Percentiles rank a stretch among this genome's conserved stretches.
phyloP scores from a whole-genome alignment of 1,140 invertebrate species.

The Drosophila erecta region DNA sequence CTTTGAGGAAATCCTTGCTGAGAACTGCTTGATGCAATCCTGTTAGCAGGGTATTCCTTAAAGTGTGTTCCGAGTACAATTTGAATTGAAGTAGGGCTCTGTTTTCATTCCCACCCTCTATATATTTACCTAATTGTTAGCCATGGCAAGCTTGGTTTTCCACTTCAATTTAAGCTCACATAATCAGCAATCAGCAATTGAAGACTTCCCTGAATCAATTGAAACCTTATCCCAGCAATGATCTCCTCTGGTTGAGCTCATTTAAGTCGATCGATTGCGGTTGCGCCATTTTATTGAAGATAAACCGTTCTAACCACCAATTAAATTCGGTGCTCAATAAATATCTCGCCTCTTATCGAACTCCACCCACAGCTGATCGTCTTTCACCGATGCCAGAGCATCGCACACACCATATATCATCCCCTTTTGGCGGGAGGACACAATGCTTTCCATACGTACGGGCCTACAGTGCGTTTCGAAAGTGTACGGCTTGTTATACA shows the following conservation, averaged over 20 bases:
- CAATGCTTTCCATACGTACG: conserved; percentile 30
- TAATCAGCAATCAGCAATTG: conserved; percentile 13
- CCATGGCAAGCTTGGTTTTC: neutral
- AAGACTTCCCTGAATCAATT: conserved; percentile 4
- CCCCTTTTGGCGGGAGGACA: conserved; percentile 25
- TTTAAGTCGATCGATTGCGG: conserved; percentile 20
- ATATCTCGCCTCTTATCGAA: conserved; percentile 39
- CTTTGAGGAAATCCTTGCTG: conserved; percentile 23
- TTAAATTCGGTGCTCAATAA: conserved; percentile 33
- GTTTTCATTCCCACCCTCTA: neutral
- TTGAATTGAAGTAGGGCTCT: neutral
- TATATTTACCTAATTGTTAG: neutral
- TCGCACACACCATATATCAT: conserved; percentile 52
- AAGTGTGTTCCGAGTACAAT: neutral
- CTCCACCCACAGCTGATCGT: conserved; percentile 43
- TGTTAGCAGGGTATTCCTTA: neutral
- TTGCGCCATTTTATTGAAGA: conserved; percentile 30
- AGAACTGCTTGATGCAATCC: conserved; percentile 10
- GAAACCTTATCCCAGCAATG: conserved; percentile 23
- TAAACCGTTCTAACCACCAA: conserved; percentile 41
- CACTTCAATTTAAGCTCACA: conserved; percentile 2
- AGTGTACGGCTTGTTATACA: neutral
- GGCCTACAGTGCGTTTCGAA: conserved; percentile 22
- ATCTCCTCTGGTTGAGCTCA: conserved; percentile 9
- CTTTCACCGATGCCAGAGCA: conserved; percentile 52